Percentiles rank a stretch among this genome's conserved stretches.
Evolutionary conservation across 2,797 vertebrate species (phyloP).

Genomic region (Syngnathus rostellatus): DNA sequence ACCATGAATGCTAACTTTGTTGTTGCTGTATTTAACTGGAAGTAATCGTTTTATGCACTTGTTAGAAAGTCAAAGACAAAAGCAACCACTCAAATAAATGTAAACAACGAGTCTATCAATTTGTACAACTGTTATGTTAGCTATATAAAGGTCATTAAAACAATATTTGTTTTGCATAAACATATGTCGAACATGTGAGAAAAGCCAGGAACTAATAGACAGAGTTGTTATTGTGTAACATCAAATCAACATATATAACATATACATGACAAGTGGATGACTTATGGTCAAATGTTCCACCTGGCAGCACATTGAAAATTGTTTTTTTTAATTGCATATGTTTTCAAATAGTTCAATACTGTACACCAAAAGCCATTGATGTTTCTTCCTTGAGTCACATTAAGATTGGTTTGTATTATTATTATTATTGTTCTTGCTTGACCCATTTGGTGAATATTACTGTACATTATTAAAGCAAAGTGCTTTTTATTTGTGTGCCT

Average conservation of each 20-base stretch:
- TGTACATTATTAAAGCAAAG: not conserved
- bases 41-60: not conserved
- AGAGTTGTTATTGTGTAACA: not conserved
- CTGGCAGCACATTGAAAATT: not conserved
- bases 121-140: not conserved
- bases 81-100: not conserved
- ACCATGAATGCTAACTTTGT: conserved; percentile 4
- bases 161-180: not conserved
- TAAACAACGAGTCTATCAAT: not conserved
- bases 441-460: not conserved
- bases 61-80: not conserved
- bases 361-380: not conserved
- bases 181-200: not conserved
- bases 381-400: too few relatives aligned
- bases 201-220: not conserved
- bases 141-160: not conserved
- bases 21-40: not conserved
- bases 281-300: not conserved
- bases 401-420: too few relatives aligned
- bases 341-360: not conserved
- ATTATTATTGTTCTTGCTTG: not conserved
- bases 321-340: not conserved
- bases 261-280: not conserved
- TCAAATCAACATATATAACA: not conserved
- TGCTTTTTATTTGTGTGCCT: not conserved